Percentiles rank a stretch among this genome's conserved stretches.
These are phyloP conservation scores for Dipus sagitta DNA, from an alignment of 2,797 vertebrate species.

Conservation along the genomic window DNA sequence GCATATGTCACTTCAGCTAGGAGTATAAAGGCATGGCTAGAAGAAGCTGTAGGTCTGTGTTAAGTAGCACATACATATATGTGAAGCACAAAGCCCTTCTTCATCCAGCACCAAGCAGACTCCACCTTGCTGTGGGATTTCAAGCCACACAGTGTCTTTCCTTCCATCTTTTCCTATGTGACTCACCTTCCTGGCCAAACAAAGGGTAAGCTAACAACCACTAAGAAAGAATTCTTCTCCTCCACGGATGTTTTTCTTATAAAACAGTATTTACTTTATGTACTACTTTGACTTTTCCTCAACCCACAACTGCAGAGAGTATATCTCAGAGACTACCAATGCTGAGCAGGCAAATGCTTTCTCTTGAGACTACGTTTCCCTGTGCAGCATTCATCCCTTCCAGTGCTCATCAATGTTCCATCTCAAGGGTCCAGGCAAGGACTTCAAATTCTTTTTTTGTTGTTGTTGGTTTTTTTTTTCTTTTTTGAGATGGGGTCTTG, in stretches of 20 bases:
- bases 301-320: background rate
- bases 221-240: constrained; percentile 4
- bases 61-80: constrained; percentile 45
- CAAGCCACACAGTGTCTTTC: background rate
- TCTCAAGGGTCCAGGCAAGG: constrained; percentile 78
- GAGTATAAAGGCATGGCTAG: background rate
- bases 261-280: background rate
- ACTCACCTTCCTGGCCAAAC: background rate
- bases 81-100: constrained; percentile 66
- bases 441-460: constrained; percentile 48
- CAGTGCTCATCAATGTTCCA: constrained; percentile 60
- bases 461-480: no score
- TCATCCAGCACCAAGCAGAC: background rate
- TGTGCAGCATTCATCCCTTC: background rate
- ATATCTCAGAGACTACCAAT: constrained; percentile 4
- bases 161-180: background rate
- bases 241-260: background rate
- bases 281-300: constrained; percentile 5
- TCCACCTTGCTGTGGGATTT: background rate
- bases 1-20: background rate
- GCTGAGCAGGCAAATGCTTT: constrained; percentile 24
- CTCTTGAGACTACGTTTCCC: constrained; percentile 21
- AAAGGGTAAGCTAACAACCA: background rate
- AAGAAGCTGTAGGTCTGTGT: constrained; percentile 53
- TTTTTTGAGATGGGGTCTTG: no score